Evolutionary conservation across 2,797 vertebrate species (phyloP).

Genomic region (Borostomias antarcticus): DNA sequence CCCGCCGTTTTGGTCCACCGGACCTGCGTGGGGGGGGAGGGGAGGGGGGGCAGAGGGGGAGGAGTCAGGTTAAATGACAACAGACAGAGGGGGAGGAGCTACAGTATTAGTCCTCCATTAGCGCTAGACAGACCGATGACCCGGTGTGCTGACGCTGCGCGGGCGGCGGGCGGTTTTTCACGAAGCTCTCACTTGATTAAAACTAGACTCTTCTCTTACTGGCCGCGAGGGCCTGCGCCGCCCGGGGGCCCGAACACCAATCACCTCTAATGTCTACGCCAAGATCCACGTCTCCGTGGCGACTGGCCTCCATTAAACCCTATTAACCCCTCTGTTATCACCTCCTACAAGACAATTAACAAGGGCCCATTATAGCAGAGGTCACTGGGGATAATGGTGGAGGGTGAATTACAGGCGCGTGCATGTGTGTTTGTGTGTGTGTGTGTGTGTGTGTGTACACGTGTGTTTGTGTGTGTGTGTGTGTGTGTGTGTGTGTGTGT

Average conservation of each 20-base stretch:
- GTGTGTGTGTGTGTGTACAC: slow-evolving; percentile 1
- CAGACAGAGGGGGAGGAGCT: slow-evolving; percentile 22
- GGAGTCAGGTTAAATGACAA: slow-evolving; percentile 23
- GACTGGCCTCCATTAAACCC: slow-evolving; percentile 67
- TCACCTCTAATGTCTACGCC: not conserved
- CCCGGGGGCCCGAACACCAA: not conserved
- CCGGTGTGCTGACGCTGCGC: no score
- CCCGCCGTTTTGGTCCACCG: slow-evolving; percentile 98
- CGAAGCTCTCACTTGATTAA: not conserved
- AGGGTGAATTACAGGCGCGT: not conserved
- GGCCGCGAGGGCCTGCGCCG: no score
- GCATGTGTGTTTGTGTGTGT: slow-evolving; percentile 3
- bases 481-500: not conserved
- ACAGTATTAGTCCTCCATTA: not conserved
- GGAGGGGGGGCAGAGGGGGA: slow-evolving; percentile 26
- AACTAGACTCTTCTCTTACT: not conserved
- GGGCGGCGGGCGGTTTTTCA: no score
- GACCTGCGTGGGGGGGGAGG: slow-evolving; percentile 73
- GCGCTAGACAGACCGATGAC: no score
- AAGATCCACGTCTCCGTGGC: slow-evolving; percentile 9
- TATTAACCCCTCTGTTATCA: slow-evolving; percentile 73
- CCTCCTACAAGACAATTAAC: slow-evolving; percentile 59
- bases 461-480: no score
- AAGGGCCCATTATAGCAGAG: slow-evolving; percentile 55
- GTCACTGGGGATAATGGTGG: slow-evolving; percentile 64